Percentiles rank a stretch among this genome's conserved stretches.
These are phyloP conservation scores for Norana najaformis DNA, from an alignment of 2,888 invertebrate genomes.

Conservation along the genomic window DNA sequence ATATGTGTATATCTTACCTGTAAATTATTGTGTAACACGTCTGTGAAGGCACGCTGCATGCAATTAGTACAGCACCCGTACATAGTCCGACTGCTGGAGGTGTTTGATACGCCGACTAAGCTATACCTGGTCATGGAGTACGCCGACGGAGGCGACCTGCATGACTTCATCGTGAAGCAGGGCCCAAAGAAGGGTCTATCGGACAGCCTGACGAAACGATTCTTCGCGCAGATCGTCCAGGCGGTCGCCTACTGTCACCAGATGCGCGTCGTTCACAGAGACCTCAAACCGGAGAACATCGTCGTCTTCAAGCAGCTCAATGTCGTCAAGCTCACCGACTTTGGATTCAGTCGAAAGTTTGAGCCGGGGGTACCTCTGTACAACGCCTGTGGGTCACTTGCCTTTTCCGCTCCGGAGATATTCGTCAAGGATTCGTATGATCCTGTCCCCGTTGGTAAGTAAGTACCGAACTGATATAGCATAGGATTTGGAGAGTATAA, in stretches of 20 bases:
- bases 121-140: conserved; percentile 85
- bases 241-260: conserved; percentile 97
- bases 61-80: conserved; percentile 98
- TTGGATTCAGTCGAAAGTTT: conserved; percentile 72
- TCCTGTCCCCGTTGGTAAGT: conserved; percentile 91
- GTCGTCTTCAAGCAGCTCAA: conserved; percentile 97
- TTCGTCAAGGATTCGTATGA: conserved; percentile 96
- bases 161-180: conserved; percentile 96
- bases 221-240: conserved; percentile 92
- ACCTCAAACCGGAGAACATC: conserved; percentile 98
- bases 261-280: conserved; percentile 83
- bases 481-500: no score
- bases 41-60: conserved; percentile 84
- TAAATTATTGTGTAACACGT: not conserved
- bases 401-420: conserved; percentile 98
- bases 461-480: not conserved
- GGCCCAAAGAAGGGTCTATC: conserved; percentile 72
- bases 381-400: conserved; percentile 96
- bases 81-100: conserved; percentile 95
- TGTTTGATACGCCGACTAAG: conserved; percentile 98
- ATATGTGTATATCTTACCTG: no score
- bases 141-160: conserved; percentile 97
- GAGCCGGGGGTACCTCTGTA: conserved; percentile 90
- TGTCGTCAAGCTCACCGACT: conserved; percentile 78
- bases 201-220: conserved; percentile 70